Percentiles rank a stretch among this genome's conserved stretches.
Evolutionary conservation across 1,140 invertebrate species (phyloP).

Genomic region (Pissodes strobi): DNA sequence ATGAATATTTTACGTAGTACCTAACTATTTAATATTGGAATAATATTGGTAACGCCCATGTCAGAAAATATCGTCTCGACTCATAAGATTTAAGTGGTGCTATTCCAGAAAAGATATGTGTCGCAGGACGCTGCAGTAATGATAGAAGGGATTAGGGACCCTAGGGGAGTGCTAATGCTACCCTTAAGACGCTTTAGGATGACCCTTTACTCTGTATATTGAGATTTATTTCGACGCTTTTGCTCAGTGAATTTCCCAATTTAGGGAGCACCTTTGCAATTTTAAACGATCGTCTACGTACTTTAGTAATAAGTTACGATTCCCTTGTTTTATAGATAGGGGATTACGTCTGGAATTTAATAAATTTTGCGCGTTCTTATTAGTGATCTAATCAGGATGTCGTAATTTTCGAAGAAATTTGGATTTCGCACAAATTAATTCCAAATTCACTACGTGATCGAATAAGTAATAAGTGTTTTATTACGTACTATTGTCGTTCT

Average conservation of each 20-base stretch:
- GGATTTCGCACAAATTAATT: neutral
- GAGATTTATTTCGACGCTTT: slow-evolving; percentile 43
- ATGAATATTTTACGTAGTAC: too few species aligned
- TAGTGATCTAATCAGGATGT: too few species aligned
- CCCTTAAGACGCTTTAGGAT: slow-evolving; percentile 46
- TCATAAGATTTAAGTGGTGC: slow-evolving; percentile 26
- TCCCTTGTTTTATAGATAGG: slow-evolving; percentile 2
- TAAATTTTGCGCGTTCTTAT: too few species aligned
- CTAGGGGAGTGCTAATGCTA: slow-evolving; percentile 44
- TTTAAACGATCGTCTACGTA: slow-evolving; percentile 28
- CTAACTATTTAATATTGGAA: too few species aligned
- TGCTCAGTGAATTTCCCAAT: slow-evolving; percentile 38
- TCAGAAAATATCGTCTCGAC: neutral
- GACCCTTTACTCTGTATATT: slow-evolving; percentile 46
- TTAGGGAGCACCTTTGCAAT: slow-evolving; percentile 29
- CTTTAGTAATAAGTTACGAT: slow-evolving; percentile 17
- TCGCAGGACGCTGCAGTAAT: slow-evolving; percentile 39
- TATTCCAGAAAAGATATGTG: slow-evolving; percentile 20
- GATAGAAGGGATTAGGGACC: slow-evolving; percentile 49
- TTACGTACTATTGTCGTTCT: too few species aligned
- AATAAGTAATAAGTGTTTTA: too few species aligned
- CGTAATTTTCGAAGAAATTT: too few species aligned
- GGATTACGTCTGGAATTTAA: neutral
- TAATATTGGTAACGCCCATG: neutral
- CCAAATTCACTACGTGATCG: too few species aligned